Percentiles rank a stretch among this genome's conserved stretches.
Conservation (phyloP, 2,888 invertebrate species). For the Rotaria macrura region DNA sequence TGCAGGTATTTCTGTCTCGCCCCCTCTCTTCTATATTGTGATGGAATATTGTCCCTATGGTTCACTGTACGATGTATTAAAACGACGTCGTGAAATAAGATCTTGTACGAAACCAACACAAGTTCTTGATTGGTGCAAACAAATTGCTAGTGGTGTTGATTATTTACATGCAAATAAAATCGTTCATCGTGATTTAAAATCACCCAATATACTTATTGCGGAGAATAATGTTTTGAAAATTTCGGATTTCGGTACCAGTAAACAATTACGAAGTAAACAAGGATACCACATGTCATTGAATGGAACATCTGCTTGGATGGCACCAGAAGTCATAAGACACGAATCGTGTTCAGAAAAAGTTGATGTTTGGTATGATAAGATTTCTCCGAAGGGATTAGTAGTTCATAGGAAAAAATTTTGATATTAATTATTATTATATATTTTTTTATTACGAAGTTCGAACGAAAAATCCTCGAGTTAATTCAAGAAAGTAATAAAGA, state of each 20-base stretch:
- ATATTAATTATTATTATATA: too few species aligned
- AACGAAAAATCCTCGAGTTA: too few species aligned
- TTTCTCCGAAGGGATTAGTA: not conserved
- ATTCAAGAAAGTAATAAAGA: too few species aligned
- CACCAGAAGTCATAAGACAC: conserved; percentile 91
- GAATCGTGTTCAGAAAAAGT: conserved; percentile 93
- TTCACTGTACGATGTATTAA: conserved; percentile 77
- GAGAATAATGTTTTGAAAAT: conserved; percentile 65
- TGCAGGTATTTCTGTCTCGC: conserved; percentile 66
- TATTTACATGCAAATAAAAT: conserved; percentile 90
- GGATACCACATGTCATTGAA: conserved; percentile 95
- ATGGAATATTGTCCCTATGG: conserved; percentile 98
- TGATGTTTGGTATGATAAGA: conserved; percentile 69
- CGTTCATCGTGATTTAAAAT: conserved; percentile 93
- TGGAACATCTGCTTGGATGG: conserved; percentile 90
- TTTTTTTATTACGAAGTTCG: too few species aligned
- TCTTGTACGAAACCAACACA: conserved; percentile 63
- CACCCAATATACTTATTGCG: conserved; percentile 59
- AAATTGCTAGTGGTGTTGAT: conserved; percentile 89
- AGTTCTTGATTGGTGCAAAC: conserved; percentile 81
- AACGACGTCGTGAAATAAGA: conserved; percentile 61
- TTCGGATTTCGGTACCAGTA: conserved; percentile 90
- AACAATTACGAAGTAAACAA: conserved; percentile 71
- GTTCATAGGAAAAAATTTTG: too few species aligned
- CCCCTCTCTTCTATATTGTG: conserved; percentile 81